A percentile compares a stretch with the other conserved stretches of the same genome.
Evolutionary conservation across 2,888 invertebrate species (phyloP).

Genomic region (Dicycla oo): DNA sequence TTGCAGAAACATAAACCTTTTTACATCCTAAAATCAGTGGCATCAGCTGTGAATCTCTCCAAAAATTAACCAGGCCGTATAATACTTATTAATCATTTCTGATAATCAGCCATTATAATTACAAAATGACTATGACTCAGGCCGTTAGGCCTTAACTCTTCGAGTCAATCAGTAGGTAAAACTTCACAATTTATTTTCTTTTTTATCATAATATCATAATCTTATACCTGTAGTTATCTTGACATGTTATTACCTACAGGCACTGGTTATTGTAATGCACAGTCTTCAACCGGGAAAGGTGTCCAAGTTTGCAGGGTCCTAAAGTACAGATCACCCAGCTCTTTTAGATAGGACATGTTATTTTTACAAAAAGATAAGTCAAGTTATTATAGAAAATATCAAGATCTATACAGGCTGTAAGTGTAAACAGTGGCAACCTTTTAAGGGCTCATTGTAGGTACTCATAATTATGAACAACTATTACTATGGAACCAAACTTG

Average conservation of each 20-base stretch:
- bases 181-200: neutral
- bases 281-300: neutral
- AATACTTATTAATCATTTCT: neutral
- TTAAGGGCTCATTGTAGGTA: too few relatives aligned
- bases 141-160: neutral
- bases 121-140: too few relatives aligned
- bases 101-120: neutral
- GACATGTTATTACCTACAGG: neutral
- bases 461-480: too few relatives aligned
- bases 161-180: neutral
- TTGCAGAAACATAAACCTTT: neutral
- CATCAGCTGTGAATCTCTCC: neutral
- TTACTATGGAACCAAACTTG: too few relatives aligned
- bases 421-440: too few relatives aligned
- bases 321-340: neutral
- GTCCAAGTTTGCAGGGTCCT: neutral
- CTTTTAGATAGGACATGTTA: neutral
- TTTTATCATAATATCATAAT: too few relatives aligned
- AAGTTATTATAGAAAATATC: neutral
- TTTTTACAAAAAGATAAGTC: neutral
- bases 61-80: neutral
- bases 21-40: neutral
- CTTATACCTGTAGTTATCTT: too few relatives aligned
- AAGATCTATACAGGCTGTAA: neutral
- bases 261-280: neutral